Evolutionary conservation across 23 tunicate species (phyloP).

Genomic region (Halocynthia roretzi): DNA sequence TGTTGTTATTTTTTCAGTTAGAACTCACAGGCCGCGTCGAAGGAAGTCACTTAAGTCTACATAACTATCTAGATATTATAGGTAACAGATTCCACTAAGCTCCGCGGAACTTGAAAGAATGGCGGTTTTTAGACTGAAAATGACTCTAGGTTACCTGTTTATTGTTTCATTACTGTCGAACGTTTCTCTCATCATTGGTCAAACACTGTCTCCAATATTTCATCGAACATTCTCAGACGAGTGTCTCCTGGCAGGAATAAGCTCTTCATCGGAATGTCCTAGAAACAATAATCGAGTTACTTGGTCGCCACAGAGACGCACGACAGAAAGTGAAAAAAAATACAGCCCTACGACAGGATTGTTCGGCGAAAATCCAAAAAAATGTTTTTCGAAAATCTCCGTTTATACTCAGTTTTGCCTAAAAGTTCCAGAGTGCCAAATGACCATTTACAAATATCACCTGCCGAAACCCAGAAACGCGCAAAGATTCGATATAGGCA

Average conservation of each 20-base stretch:
- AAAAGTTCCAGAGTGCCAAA: neutral
- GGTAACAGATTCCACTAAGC: too few relatives aligned
- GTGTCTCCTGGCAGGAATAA: neutral
- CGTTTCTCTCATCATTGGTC: too few relatives aligned
- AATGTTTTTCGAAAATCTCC: conserved; percentile 5
- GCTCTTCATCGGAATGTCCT: neutral
- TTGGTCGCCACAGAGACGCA: neutral
- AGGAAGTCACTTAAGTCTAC: too few relatives aligned
- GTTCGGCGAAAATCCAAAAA: neutral
- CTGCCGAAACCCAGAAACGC: conserved; percentile 4
- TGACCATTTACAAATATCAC: conserved; percentile 1
- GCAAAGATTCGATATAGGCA: neutral
- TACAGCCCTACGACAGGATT: neutral
- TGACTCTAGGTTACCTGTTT: too few relatives aligned
- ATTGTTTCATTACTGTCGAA: too few relatives aligned
- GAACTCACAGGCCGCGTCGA: too few relatives aligned
- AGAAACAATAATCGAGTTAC: neutral
- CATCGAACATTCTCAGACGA: conserved; percentile 4
- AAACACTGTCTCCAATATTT: neutral
- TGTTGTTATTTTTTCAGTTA: too few relatives aligned
- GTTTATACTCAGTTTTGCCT: neutral
- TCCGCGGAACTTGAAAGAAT: too few relatives aligned
- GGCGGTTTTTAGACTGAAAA: too few relatives aligned
- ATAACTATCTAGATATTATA: too few relatives aligned
- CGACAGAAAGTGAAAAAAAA: conserved; percentile 3